Evolutionary conservation across 2,888 invertebrate species (phyloP).

Genomic region (Monopis laevigella): DNA sequence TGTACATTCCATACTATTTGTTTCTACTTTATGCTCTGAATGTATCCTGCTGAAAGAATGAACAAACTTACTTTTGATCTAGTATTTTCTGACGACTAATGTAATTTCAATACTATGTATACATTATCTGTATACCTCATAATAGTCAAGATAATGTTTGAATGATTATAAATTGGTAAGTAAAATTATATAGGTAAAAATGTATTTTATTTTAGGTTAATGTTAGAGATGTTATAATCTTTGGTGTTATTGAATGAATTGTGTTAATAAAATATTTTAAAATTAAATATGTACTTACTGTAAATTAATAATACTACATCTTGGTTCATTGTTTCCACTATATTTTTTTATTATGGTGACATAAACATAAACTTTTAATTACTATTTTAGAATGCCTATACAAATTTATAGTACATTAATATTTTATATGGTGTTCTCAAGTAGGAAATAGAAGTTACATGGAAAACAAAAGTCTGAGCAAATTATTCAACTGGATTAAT

Average conservation of each 20-base stretch:
- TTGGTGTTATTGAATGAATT: constrained; percentile 70
- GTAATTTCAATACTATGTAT: too few species aligned
- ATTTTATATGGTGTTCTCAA: too few species aligned
- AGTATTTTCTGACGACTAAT: constrained; percentile 57
- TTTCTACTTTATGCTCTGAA: constrained; percentile 55
- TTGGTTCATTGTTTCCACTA: too few species aligned
- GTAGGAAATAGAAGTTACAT: too few species aligned
- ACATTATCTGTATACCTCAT: constrained; percentile 55
- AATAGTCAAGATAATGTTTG: constrained; percentile 65
- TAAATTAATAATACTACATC: too few species aligned
- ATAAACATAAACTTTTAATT: too few species aligned
- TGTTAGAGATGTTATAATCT: constrained; percentile 69
- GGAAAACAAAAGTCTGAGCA: too few species aligned
- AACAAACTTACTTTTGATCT: not conserved
- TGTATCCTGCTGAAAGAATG: not conserved
- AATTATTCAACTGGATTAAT: too few species aligned
- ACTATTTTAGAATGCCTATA: too few species aligned
- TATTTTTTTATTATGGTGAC: too few species aligned
- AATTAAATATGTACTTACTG: too few species aligned
- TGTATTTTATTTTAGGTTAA: constrained; percentile 67
- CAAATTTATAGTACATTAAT: too few species aligned
- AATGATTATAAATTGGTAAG: constrained; percentile 65
- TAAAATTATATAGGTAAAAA: constrained; percentile 57
- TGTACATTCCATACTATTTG: constrained; percentile 84
- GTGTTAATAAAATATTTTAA: constrained; percentile 70